Evolutionary conservation across 2,888 invertebrate genomes (phyloP).

Genomic region (Falcaria lacertinaria): DNA sequence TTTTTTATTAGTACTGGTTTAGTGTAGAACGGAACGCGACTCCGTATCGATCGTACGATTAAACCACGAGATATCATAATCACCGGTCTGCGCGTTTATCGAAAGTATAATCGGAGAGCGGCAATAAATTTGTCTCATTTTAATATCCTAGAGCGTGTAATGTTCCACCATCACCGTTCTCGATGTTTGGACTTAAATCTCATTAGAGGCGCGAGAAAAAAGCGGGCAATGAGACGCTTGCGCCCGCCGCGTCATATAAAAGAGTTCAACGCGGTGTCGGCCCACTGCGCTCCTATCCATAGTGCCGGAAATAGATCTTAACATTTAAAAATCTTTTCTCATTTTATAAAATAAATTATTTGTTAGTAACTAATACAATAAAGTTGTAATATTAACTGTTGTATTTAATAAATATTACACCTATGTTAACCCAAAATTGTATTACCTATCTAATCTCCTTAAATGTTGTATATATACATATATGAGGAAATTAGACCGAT

Average conservation of each 20-base stretch:
- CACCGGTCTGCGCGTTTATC: constrained; percentile 77
- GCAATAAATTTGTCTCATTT: constrained; percentile 79
- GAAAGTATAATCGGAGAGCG: constrained; percentile 71
- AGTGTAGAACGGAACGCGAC: constrained; percentile 73
- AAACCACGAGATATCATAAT: constrained; percentile 76
- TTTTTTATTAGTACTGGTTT: constrained; percentile 78
- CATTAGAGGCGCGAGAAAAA: constrained; percentile 38
- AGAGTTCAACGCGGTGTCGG: constrained; percentile 66
- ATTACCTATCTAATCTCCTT: too few species aligned
- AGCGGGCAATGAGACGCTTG: constrained; percentile 24
- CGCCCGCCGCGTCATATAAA: constrained; percentile 41
- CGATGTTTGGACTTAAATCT: constrained; percentile 53
- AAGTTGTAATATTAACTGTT: too few species aligned
- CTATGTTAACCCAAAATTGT: too few species aligned
- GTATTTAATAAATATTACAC: too few species aligned
- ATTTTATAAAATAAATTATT: too few species aligned
- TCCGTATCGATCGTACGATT: constrained; percentile 74
- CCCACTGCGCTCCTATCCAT: constrained; percentile 15
- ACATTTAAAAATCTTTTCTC: too few species aligned
- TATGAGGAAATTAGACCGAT: too few species aligned
- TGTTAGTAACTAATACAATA: too few species aligned
- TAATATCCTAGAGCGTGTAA: constrained; percentile 72
- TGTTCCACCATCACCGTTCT: constrained; percentile 51
- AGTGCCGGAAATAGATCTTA: constrained; percentile 10
- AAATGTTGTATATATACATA: too few species aligned